Base-by-base conservation (phyloP, 2,888 invertebrate species). In the Prionchulus punctatus region DNA sequence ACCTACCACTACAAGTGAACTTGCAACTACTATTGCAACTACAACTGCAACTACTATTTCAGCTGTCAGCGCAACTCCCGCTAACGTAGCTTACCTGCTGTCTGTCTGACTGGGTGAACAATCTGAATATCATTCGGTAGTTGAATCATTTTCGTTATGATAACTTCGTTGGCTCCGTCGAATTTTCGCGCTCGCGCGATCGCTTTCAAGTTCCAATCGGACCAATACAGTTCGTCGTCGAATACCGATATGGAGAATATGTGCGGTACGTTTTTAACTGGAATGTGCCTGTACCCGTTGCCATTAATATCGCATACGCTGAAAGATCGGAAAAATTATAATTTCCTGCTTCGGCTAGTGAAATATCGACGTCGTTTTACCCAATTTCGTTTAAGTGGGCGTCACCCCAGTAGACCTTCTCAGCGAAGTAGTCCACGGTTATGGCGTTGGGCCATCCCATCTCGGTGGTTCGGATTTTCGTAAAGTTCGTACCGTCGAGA, bases 361-460 rank as follows among this genome's bases (percentile, higher is more conserved):
- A n/a, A n/a, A n/a, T n/a, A n/a, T n/a, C 18, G 27, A 26, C 25
- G 7, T 4, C 21, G 43, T 3, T 28, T 50, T 64, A 77, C 25
- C 92, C 96, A 53, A 98, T 91, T 69, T 94, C 94, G 71, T 98
- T 92, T 62, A 96, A 79, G 75, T 94, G 94, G 63, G 96, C 96
- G 72, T 98, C 98, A 0, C 94, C 96, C 85, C 88, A 98, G 75
- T 88, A 96, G 48, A 98, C 81, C 65, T 86, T 80, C 65, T 94
- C 88, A 0, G 92, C 88, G 70, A 92, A 88, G 72, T 89, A 94
- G 69, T 98, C 96, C 58, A 98, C 83, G 0, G 96, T 88, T 21
- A 98, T 72, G 1, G 94, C 96, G 72, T 98, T 98, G 0, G 96
- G 96, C 98, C 98, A 98, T 0, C 92, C 92, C 53, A 96, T 84